Base-by-base conservation (phyloP, 2,113 vertebrate genomes). In the Chlamydotis undulata region DNA sequence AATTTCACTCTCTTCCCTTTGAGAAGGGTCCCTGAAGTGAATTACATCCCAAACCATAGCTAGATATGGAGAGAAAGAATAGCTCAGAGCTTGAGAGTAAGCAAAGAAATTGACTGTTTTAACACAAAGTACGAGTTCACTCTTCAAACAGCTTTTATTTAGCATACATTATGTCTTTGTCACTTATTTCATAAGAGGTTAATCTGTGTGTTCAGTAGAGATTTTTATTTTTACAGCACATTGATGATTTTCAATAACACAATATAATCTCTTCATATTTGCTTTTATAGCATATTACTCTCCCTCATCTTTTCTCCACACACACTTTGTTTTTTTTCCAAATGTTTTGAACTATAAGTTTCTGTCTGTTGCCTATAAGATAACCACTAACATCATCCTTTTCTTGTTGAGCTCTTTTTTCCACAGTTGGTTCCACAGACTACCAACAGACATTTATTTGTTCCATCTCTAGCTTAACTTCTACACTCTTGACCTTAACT, bases 331-430 rank as follows among this genome's bases (percentile, higher is more conserved):
- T 74, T 85, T 65, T 43, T 29, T 82, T 90, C 21, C 23, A 60
- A 31, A 14, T 47, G 3, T 57, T 74, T 10, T 65, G 45, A 77
- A 64, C 4, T 61, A 11, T 12, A 4, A 7, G 19, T 69, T 82
- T 83, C 29, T 81, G 4, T 41, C 31, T 45, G 21, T 56, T 90
- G 22, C 25, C 14, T 79, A 5, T 41, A 59, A 73, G 39, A 81
- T 21, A 84, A 69, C 13, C 6, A 17, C 2, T 15, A 65, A n/a
- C 8, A 65, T 22, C 0, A 0, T 65, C 16, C 10, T 4, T 76
- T 74, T 35, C 14, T 64, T 60, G 15, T 57, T 0, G 0, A 2
- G 43, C 5, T 19, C 3, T 59, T 76, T 80, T 50, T 73, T 35
- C 11, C 26, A 57, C 19, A 23, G 7, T n/a, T 75, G 8, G 6